Conservation (phyloP, 2,113 vertebrate species). For the Phasianus colchicus region DNA sequence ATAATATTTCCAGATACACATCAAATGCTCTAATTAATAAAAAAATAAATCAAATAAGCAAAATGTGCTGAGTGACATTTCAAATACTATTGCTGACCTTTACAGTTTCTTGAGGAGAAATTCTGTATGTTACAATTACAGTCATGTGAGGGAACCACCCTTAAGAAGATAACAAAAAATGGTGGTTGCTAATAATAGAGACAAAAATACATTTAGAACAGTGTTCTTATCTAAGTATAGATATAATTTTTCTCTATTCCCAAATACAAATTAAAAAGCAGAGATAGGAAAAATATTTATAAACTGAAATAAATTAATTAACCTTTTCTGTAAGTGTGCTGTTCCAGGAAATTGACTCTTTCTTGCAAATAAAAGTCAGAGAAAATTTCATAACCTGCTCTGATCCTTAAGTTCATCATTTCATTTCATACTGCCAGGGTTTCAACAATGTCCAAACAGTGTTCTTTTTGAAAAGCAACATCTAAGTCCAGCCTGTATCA, state of each 20-base stretch:
- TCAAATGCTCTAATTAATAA: slow-evolving; percentile 42
- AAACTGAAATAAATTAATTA: not conserved
- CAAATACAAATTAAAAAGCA: not conserved
- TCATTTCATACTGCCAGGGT: not conserved
- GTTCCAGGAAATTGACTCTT: not conserved
- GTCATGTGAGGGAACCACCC: rapidly evolving
- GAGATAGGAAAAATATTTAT: not conserved
- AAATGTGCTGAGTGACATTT: not conserved
- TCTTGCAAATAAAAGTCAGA: not conserved
- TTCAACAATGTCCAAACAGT: not conserved
- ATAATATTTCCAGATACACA: slow-evolving; percentile 1
- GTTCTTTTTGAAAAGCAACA: not conserved
- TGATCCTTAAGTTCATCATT: not conserved
- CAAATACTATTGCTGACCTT: slow-evolving; percentile 27
- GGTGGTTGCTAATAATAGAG: not conserved
- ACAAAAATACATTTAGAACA: not conserved
- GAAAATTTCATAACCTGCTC: not conserved
- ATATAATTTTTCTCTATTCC: not conserved
- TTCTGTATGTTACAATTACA: not conserved
- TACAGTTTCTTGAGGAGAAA: not conserved
- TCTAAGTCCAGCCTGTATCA: not conserved
- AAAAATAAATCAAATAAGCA: slow-evolving; percentile 10
- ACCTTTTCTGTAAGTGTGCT: not conserved
- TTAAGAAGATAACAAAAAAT: not conserved
- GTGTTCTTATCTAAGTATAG: not conserved